phyloP scores from a whole-genome alignment of 2,888 invertebrate genomes.

The Hermaeophaga mercurialis region DNA sequence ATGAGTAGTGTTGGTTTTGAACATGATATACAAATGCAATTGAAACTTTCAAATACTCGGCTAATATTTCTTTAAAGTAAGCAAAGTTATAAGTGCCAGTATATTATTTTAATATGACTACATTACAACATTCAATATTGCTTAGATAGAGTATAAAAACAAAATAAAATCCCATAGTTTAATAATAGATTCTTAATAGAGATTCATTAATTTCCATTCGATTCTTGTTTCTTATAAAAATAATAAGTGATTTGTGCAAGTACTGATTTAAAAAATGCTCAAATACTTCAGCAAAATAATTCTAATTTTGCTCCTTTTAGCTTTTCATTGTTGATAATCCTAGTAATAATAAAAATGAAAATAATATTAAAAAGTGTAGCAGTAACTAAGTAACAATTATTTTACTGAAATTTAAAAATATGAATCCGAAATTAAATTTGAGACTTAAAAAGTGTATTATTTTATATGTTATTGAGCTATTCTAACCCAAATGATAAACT shows the following conservation, averaged over 20 bases:
- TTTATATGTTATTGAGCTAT: no score
- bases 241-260: slow-evolving; percentile 10
- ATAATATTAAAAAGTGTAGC: no score
- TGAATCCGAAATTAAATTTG: no score
- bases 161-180: slow-evolving; percentile 8
- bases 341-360: no score
- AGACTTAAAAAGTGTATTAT: no score
- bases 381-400: no score
- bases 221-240: slow-evolving; percentile 2
- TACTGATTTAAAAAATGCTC: slow-evolving; percentile 4
- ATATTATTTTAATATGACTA: slow-evolving; percentile 28
- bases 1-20: slow-evolving; percentile 17
- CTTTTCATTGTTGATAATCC: no score
- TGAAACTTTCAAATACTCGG: slow-evolving; percentile 23
- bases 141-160: slow-evolving; percentile 25
- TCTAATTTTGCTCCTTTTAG: no score
- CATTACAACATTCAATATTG: slow-evolving; percentile 35
- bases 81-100: slow-evolving; percentile 30
- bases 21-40: slow-evolving; percentile 29
- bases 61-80: slow-evolving; percentile 30
- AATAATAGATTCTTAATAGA: slow-evolving; percentile 16
- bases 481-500: no score
- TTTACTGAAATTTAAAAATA: no score
- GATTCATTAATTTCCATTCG: slow-evolving; percentile 18
- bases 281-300: slow-evolving; percentile 2